Conservation (phyloP, 2,797 vertebrate species). For the Merluccius polli region DNA sequence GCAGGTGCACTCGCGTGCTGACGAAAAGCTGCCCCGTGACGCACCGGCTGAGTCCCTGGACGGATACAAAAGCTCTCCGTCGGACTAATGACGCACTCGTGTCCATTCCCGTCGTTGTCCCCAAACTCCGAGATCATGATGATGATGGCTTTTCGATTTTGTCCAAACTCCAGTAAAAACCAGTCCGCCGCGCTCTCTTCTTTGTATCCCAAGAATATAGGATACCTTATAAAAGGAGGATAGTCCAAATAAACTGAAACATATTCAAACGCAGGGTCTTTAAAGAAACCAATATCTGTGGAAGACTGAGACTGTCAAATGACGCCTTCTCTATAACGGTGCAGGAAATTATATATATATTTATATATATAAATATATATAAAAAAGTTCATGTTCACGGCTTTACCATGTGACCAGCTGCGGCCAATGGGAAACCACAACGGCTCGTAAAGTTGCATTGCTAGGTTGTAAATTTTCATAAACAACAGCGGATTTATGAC, state of each 20-base stretch:
- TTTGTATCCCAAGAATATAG: background rate
- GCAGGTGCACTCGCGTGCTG: background rate
- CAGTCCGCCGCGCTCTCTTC: background rate
- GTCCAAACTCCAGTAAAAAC: background rate
- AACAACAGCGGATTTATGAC: slow-evolving; percentile 99
- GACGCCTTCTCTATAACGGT: slow-evolving; percentile 92
- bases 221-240: background rate
- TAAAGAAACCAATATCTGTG: background rate
- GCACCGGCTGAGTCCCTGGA: background rate
- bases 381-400: slow-evolving; percentile 98
- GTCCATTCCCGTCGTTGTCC: background rate
- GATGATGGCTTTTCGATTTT: background rate
- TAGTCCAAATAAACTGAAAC: background rate
- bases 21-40: background rate
- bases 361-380: background rate
- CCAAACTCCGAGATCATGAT: background rate
- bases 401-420: slow-evolving; percentile 85
- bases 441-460: slow-evolving; percentile 97
- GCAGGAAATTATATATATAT: slow-evolving; percentile 83
- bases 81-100: background rate
- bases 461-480: slow-evolving; percentile 99
- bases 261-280: background rate
- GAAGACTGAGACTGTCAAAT: slow-evolving; percentile 76
- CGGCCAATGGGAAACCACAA: slow-evolving; percentile 86
- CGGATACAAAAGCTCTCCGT: background rate